Evolutionary conservation across 1,140 invertebrate genomes (phyloP), one percentile per base, ranked within the genome.

Genomic region (Geopemphigus sp.): DNA sequence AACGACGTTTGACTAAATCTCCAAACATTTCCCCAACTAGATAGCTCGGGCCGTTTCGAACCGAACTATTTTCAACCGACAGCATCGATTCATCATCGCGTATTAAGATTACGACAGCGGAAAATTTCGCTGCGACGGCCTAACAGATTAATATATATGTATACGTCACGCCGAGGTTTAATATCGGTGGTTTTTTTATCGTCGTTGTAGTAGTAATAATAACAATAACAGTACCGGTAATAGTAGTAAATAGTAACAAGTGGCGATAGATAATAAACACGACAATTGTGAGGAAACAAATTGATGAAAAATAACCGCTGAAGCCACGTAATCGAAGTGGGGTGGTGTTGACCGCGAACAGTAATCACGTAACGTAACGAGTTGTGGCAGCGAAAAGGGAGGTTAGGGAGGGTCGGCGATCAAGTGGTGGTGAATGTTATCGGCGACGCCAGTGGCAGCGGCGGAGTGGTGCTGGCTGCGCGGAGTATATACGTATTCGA

Each of bases 21-120:
- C 39, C 22, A 68, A 45, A 68, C 66, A 68, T 68, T 68, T 50
- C 22, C 45, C 26, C 66, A 5, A 17, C n/a, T n/a, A 11, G 39
- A 50, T 50, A 15, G 17, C 66, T 22, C 45, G 14, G 12, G 32
- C 39, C 45, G 39, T 68, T 47, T 68, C 32, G 64, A 17, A 47
- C 39, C 64, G 22, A 12, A 66, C 64, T 66, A 66, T 68, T 68
- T 26, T 68, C 17, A 50, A 26, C 8, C 22, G 66, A 68, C 45
- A 0, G 45, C 66, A 50, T 68, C 17, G 66, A 50, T 50, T 50
- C 47, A 50, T 68, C 39, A 50, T n/a, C n/a, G n/a, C n/a, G n/a
- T 68, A 50, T 47, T 50, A 19, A n/a, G 12, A 47, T 15, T 15
- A 66, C 29, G 15, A 54, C 53, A 5, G 15, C 15, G 15, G 1